Evolutionary conservation across 2,113 vertebrate species (phyloP), one percentile per base, ranked within the genome.

Genomic region (Trinectes maculatus): DNA sequence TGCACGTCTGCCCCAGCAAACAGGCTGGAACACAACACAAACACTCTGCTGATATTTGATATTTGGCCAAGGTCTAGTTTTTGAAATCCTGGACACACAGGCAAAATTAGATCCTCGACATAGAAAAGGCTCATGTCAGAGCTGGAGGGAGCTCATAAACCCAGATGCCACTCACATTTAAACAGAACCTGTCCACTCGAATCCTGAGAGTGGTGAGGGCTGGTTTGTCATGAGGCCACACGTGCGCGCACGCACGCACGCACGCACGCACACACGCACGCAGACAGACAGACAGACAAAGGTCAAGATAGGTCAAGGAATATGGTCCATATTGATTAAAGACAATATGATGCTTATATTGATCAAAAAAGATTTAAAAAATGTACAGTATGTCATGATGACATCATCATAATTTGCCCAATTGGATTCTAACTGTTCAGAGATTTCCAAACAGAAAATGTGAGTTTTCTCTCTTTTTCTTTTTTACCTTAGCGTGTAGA

Each of bases 401-500:
- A n/a, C n/a, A n/a, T n/a, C n/a, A n/a, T n/a, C n/a, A n/a, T n/a
- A n/a, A n/a, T n/a, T n/a, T n/a, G n/a, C n/a, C n/a, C n/a, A n/a
- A n/a, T n/a, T n/a, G n/a, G n/a, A n/a, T n/a, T n/a, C n/a, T n/a
- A n/a, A n/a, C n/a, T n/a, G n/a, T n/a, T n/a, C n/a, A n/a, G n/a
- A n/a, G n/a, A n/a, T n/a, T n/a, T n/a, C n/a, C n/a, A 39, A 39
- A 39, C 37, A 39, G 34, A 12, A 13, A 37, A 11, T 40, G 3
- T 42, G 39, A 42, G 5, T 19, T 18, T 15, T 8, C 1, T 7
- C 18, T 19, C 2, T 1, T 18, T 51, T 11, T 34, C 9, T 31
- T 54, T 53, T 83, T 70, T 82, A 97, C 97, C 97, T 95, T 64
- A 99, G 87, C 0, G 96, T 98, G 57, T 99, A 99, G 28, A 99